Evolutionary conservation across 2,113 vertebrate species (phyloP).

Genomic region (Paramormyrops kingsleyae): DNA sequence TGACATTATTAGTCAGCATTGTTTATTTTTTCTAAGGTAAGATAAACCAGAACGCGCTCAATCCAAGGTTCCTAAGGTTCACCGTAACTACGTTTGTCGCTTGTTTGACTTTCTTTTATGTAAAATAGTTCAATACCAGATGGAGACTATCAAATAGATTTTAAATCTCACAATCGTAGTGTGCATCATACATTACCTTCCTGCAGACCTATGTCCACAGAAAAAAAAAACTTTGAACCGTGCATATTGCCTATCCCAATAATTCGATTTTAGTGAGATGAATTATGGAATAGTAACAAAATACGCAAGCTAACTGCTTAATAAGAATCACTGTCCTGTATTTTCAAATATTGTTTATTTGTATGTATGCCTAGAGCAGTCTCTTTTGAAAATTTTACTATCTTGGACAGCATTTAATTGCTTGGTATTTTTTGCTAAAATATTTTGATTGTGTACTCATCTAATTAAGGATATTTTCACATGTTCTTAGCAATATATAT

Average conservation of each 20-base stretch:
- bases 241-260: background rate
- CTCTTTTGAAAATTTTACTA: background rate
- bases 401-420: background rate
- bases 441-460: background rate
- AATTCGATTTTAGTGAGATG: background rate
- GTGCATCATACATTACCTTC: background rate
- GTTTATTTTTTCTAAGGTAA: constrained; percentile 86
- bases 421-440: background rate
- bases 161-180: constrained; percentile 38
- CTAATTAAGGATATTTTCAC: background rate
- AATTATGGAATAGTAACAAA: background rate
- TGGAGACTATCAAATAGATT: constrained; percentile 56
- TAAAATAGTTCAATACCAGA: constrained; percentile 81
- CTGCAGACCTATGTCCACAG: background rate
- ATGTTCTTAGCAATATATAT: background rate
- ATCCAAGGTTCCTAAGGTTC: constrained; percentile 46
- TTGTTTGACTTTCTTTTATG: constrained; percentile 87
- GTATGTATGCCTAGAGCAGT: background rate
- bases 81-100: constrained; percentile 60
- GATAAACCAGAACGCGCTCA: constrained; percentile 79
- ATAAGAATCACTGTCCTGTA: background rate
- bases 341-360: background rate
- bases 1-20: constrained; percentile 85
- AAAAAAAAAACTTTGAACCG: background rate
- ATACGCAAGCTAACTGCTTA: background rate